A percentile compares a stretch with the other conserved stretches of the same genome.
Evolutionary conservation across 2,888 invertebrate genomes (phyloP).

Genomic region (Silvanus unidentatus): DNA sequence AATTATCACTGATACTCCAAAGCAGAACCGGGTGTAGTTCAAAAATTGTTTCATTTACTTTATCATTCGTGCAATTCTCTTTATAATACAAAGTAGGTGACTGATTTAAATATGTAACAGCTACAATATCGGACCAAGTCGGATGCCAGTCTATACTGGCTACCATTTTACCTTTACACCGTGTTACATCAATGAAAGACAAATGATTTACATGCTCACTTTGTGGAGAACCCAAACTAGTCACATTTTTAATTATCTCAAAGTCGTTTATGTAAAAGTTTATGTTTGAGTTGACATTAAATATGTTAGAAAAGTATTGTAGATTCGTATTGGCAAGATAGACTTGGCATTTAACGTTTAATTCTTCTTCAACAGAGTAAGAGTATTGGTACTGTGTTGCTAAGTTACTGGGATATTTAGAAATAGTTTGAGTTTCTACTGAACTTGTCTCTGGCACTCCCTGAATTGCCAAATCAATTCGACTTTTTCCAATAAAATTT

Average conservation of each 20-base stretch:
- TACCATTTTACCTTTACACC: conserved; percentile 62
- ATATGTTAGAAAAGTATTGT: conserved; percentile 28
- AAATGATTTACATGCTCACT: no score
- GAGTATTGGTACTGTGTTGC: conserved; percentile 61
- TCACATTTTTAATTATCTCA: conserved; percentile 30
- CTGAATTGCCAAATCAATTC: conserved; percentile 56
- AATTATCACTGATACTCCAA: conserved; percentile 68
- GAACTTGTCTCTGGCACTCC: conserved; percentile 47
- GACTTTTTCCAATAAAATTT: conserved; percentile 36
- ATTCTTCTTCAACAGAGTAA: no score
- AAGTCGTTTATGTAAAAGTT: conserved; percentile 63
- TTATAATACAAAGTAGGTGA: conserved; percentile 44
- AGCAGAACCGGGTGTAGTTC: conserved; percentile 62
- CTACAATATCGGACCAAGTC: conserved; percentile 62
- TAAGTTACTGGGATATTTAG: conserved; percentile 61
- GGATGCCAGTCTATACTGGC: conserved; percentile 66
- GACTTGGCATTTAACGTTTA: no score
- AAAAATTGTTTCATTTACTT: conserved; percentile 44
- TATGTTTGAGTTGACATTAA: conserved; percentile 40
- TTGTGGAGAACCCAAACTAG: no score
- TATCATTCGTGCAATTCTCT: neutral
- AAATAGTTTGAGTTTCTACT: conserved; percentile 60
- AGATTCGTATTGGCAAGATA: conserved; percentile 20
- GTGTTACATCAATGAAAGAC: conserved; percentile 47
- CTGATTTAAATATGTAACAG: conserved; percentile 59